Percentiles rank a stretch among this genome's conserved stretches.
These are phyloP conservation scores for Euschistus heros DNA, from an alignment of 1,140 invertebrate genomes.

Conservation along the genomic window DNA sequence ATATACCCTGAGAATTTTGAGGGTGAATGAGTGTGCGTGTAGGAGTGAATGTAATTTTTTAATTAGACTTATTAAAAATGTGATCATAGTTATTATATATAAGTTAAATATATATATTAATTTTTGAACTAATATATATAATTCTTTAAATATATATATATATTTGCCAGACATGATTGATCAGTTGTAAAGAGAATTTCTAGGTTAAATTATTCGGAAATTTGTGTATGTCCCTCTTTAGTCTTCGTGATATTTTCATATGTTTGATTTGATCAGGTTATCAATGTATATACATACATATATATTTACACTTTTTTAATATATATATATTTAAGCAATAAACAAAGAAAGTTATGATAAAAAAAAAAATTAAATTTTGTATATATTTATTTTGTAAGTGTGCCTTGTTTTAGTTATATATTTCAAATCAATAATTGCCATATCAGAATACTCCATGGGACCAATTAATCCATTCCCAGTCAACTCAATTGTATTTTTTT, in stretches of 20 bases:
- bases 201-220: not conserved
- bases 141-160: conserved; percentile 24
- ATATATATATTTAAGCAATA: not conserved
- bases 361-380: conserved; percentile 2
- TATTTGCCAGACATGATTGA: conserved; percentile 5
- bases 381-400: conserved; percentile 8
- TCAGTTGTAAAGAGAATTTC: not conserved
- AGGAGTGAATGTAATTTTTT: conserved; percentile 6
- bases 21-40: not conserved
- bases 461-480: conserved; percentile 10
- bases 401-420: conserved; percentile 5
- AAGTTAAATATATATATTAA: conserved; percentile 20
- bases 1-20: not conserved
- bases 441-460: conserved; percentile 14
- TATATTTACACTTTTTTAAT: conserved; percentile 4
- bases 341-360: not conserved
- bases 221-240: conserved; percentile 4
- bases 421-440: conserved; percentile 9
- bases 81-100: conserved; percentile 26
- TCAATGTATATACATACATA: not conserved
- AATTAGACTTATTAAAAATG: conserved; percentile 27
- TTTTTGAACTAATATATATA: conserved; percentile 20
- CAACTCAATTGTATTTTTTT: not conserved
- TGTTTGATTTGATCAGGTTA: conserved; percentile 12
- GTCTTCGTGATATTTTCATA: conserved; percentile 11